Evolutionary conservation across 2,797 vertebrate genomes (phyloP), one percentile per base, ranked within the genome.

Genomic region (Rachycentron canadum): DNA sequence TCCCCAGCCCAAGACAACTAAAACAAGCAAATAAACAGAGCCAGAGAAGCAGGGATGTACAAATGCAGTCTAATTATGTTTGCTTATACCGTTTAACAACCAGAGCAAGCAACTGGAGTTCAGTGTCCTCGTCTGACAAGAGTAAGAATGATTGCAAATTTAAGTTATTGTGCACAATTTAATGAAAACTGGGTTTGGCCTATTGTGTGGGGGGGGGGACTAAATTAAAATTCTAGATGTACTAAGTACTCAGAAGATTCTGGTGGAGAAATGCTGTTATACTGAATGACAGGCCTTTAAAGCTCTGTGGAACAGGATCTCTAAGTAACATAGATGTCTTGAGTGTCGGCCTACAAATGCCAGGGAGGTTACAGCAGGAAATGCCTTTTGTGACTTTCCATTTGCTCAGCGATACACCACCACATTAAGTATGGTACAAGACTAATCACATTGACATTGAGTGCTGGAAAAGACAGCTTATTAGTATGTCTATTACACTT

Each of bases 331-430:
- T 88, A 90, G 94, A 94, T 95, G 94, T 94, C 89, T 94, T 80
- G 93, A 95, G 94, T 84, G 89, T 88, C 84, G 83, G 91, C 88
- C 91, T 84, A 93, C 91, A 92, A 93, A 96, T 95, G 93, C 95
- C 94, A 93, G 81, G 77, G 93, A 93, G 93, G 94, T 95, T 95
- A 96, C 89, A 86, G 94, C 93, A 95, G 93, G 94, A 96, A 96
- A 95, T 95, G 94, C 94, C 95, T 94, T 92, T 94, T 93, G 89
- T 89, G 86, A 90, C 89, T 96, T 97, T 96, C 96, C 96, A 95
- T 95, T 90, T 91, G 92, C 95, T 96, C 95, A 96, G 95, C 93
- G 65, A 91, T 88, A 85, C 84, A 83, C 85, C 74, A 83, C 80
- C 85, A 79, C 84, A 91, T 90, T 73, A 78, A 79, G 60, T 36